These are phyloP conservation scores for Beris chalybata DNA, from an alignment of 2,888 invertebrate genomes.

Conservation along the genomic window DNA sequence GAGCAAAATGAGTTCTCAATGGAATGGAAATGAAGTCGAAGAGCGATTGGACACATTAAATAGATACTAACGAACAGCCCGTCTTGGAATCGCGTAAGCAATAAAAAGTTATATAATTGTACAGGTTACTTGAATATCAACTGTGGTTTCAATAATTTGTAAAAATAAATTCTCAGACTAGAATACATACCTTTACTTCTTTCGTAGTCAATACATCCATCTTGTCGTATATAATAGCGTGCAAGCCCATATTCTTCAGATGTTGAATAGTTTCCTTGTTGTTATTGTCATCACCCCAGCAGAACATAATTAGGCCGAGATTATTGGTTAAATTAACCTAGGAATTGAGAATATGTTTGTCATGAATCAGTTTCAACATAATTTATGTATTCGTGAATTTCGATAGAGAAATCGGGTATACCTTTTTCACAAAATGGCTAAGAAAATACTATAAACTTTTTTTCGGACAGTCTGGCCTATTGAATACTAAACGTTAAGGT, in stretches of 20 bases:
- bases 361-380: too few relatives aligned
- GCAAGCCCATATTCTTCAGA: conserved; percentile 85
- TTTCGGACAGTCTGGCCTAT: too few relatives aligned
- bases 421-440: too few relatives aligned
- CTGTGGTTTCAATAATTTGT: neutral
- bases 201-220: conserved; percentile 63
- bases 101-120: conserved; percentile 14
- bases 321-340: conserved; percentile 77
- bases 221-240: conserved; percentile 97
- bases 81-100: conserved; percentile 33
- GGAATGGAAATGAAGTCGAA: neutral
- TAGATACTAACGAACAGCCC: conserved; percentile 37
- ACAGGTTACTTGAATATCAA: neutral
- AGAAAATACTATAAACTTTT: too few relatives aligned
- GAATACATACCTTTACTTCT: conserved; percentile 49
- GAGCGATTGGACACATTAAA: neutral
- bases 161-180: neutral
- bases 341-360: neutral
- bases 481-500: too few relatives aligned
- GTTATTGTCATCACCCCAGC: conserved; percentile 97
- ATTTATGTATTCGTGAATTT: too few relatives aligned
- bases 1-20: too few relatives aligned
- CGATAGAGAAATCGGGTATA: too few relatives aligned
- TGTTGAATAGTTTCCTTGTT: conserved; percentile 81
- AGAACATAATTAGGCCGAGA: conserved; percentile 85